Evolutionary conservation across 2,888 invertebrate genomes (phyloP), one percentile per base, ranked within the genome.

Genomic region (Aproaerema taeniolella): DNA sequence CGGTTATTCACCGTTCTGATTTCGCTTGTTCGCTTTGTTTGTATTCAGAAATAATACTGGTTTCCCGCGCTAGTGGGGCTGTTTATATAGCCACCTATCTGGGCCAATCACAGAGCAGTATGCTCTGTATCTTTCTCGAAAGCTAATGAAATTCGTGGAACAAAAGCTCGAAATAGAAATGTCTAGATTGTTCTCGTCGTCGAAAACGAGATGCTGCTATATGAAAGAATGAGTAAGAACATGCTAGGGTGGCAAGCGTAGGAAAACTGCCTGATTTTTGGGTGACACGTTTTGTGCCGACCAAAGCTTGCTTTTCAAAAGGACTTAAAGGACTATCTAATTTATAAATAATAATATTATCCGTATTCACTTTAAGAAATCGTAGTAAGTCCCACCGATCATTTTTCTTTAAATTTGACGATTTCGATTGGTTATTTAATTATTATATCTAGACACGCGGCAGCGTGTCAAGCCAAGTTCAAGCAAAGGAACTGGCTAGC

Each of bases 1-100:
- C 28, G 33, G 25, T 32, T 39, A 20, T 33, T 32, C 39, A 33
- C 39, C 26, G n/a, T 29, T 39, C 33, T 15, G 8, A 24, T n/a
- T 15, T 28, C 17, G 24, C n/a, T 26, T n/a, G 26, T 26, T 33
- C 34, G 13, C 34, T 34, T 34, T 13, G 34, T 34, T 34, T 13
- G 34, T 24, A 13, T 12, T 25, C 25, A 24, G 14, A 13, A 34
- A 13, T 14, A 25, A 25, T 12, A 34, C 34, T 34, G 25, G 13
- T 6, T 34, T 34, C 34, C 34, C 34, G 34, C 34, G 34, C 30
- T 25, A n/a, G 25, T 14, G 9, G 2, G 2, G 8, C 8, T 13
- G 11, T 7, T 34, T 34, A 25, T 34, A 34, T 34, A 34, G 25
- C 34, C 34, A 24, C n/a, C 2, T 24, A 25, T 9, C 11, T 14